These are phyloP conservation scores for Megathymus violae DNA, from an alignment of 1,140 invertebrate species.

Conservation along the genomic window DNA sequence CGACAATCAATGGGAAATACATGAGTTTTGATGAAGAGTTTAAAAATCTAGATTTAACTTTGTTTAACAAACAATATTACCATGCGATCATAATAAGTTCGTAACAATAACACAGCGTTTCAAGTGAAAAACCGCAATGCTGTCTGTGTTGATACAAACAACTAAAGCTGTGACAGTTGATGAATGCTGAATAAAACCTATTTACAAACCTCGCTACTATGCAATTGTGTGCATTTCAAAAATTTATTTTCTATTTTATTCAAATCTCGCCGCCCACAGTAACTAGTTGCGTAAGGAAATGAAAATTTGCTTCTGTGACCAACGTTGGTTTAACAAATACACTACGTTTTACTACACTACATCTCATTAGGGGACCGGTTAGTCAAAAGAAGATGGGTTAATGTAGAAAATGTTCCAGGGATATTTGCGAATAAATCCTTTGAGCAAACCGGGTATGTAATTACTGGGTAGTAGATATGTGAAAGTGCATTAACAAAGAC, in stretches of 20 bases:
- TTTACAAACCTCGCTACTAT: slow-evolving; percentile 7
- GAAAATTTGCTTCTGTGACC: neutral
- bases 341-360: neutral
- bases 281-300: neutral
- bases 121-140: slow-evolving; percentile 29
- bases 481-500: slow-evolving; percentile 10
- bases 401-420: slow-evolving; percentile 14
- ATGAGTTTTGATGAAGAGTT: too few relatives aligned
- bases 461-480: slow-evolving; percentile 18
- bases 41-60: too few relatives aligned
- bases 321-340: neutral
- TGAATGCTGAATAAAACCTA: slow-evolving; percentile 19
- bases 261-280: neutral
- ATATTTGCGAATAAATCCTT: slow-evolving; percentile 16
- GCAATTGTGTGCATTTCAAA: neutral
- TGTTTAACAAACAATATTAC: too few relatives aligned
- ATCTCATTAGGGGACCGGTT: slow-evolving; percentile 6
- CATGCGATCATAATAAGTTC: slow-evolving; percentile 11
- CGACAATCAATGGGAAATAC: too few relatives aligned
- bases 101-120: slow-evolving; percentile 23
- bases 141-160: slow-evolving; percentile 20
- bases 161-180: slow-evolving; percentile 12
- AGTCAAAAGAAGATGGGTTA: slow-evolving; percentile 10
- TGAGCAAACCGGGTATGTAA: slow-evolving; percentile 9
- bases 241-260: slow-evolving; percentile 1